phyloP scores from a whole-genome alignment of 2,888 invertebrate genomes.

The Sussaba pulchella region DNA sequence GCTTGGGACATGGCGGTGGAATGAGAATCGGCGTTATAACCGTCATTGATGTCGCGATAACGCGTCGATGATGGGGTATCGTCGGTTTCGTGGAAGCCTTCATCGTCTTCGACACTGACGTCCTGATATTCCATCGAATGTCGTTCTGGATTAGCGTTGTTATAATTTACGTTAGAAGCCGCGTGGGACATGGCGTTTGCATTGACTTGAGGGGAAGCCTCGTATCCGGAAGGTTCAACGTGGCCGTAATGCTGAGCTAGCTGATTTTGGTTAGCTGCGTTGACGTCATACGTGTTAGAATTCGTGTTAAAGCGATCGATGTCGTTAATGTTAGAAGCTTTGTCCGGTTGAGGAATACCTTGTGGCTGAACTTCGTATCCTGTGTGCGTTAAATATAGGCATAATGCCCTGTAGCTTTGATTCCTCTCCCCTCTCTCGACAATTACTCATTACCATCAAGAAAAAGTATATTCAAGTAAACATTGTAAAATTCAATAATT shows the following conservation, averaged over 20 bases:
- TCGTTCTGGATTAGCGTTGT: neutral
- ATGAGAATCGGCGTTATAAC: neutral
- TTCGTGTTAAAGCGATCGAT: constrained; percentile 65
- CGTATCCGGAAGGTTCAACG: constrained; percentile 16
- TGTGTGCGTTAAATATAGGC: constrained; percentile 56
- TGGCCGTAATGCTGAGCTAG: constrained; percentile 27
- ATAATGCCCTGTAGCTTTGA: constrained; percentile 14
- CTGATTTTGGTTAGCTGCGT: constrained; percentile 22
- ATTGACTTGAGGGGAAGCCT: constrained; percentile 41
- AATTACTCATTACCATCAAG: neutral
- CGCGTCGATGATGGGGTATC: constrained; percentile 13
- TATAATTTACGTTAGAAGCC: constrained; percentile 2
- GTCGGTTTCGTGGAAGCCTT: constrained; percentile 27
- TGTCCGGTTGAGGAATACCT: constrained; percentile 47
- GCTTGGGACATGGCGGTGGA: constrained; percentile 14
- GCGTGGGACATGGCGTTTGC: constrained; percentile 45
- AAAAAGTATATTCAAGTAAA: neutral
- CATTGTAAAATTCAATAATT: too few species aligned
- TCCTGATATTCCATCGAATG: constrained; percentile 29
- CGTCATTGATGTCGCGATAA: constrained; percentile 20
- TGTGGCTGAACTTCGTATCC: constrained; percentile 46
- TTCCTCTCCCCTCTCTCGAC: too few species aligned
- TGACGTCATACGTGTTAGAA: constrained; percentile 54
- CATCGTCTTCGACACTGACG: constrained; percentile 7
- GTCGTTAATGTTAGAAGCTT: constrained; percentile 56